Evolutionary conservation across 1,140 invertebrate genomes (phyloP), one percentile per base, ranked within the genome.

Genomic region (Brachionus rotundiformis): DNA sequence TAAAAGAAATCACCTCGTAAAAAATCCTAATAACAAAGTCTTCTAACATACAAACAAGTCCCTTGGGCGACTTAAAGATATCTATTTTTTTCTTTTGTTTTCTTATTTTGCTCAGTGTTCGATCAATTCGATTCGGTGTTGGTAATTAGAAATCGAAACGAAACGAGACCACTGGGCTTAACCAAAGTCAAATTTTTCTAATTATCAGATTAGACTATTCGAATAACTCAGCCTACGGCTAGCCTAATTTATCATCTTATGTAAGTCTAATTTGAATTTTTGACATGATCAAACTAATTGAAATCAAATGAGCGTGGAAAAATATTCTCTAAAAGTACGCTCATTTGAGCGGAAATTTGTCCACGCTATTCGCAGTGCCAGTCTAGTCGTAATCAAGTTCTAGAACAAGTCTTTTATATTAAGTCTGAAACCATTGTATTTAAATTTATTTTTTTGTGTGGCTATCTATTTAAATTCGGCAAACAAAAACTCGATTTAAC

Each of bases 261-360:
- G 23, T 63, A 63, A 63, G 61, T 29, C 61, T 63, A 63, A 63
- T 63, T 63, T 29, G 61, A 63, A 63, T 33, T 68, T 16, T 68
- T 68, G 63, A 68, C 63, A 68, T 68, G 63, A 68, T 68, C 63
- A 68, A 68, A 68, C 29, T 68, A 68, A 68, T 68, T 68, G 63
- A 39, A 68, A 33, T 16, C 63, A 68, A 39, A 68, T 68, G 63
- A 68, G 63, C 63, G 63, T 68, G 23, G 33, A 27, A 68, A 68
- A 61, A 61, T 61, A 25, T 61, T 16, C 59, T 61, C n/a, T n/a
- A n/a, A n/a, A 59, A 23, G 10, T 11, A 8, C 29, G 61, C 23
- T 63, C 63, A 68, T 8, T 68, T 68, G 63, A 36, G 31, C 33
- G 31, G 29, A 68, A 68, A 68, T 68, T 49, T 49, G 47, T 54